Percentiles rank a stretch among this genome's conserved stretches.
These are phyloP conservation scores for Ptilonorhynchus violaceus DNA, from an alignment of 2,113 vertebrate species.

Conservation along the genomic window DNA sequence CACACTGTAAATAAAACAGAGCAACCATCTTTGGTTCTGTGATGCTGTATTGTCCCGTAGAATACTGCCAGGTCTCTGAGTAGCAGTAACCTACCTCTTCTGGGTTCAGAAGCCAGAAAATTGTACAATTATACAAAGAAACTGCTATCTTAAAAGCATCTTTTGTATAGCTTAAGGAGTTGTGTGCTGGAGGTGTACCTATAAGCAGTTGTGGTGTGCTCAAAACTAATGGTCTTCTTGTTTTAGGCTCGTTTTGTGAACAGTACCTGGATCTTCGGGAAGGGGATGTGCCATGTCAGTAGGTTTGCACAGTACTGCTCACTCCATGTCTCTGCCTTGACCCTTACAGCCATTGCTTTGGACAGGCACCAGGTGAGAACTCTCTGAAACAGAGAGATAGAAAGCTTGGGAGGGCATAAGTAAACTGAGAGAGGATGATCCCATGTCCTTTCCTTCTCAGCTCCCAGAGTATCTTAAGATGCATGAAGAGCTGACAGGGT, in stretches of 20 bases:
- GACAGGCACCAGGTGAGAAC: slow-evolving; percentile 89
- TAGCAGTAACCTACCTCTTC: background rate
- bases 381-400: background rate
- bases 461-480: background rate
- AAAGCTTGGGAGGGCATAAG: background rate
- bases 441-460: background rate
- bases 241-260: slow-evolving; percentile 90
- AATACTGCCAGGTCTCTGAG: background rate
- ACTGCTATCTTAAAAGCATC: background rate
- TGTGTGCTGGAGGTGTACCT: background rate
- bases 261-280: slow-evolving; percentile 93
- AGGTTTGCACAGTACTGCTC: slow-evolving; percentile 95
- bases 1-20: background rate
- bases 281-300: slow-evolving; percentile 92
- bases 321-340: slow-evolving; percentile 90
- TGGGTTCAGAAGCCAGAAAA: background rate
- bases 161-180: background rate
- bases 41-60: background rate
- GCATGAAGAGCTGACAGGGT: background rate
- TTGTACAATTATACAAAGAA: background rate
- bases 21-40: background rate
- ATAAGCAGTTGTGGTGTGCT: background rate
- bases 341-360: slow-evolving; percentile 89
- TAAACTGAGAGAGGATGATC: background rate
- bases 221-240: background rate